Evolutionary conservation across 2,888 invertebrate species (phyloP).

Genomic region (Palloptera scutellata): DNA sequence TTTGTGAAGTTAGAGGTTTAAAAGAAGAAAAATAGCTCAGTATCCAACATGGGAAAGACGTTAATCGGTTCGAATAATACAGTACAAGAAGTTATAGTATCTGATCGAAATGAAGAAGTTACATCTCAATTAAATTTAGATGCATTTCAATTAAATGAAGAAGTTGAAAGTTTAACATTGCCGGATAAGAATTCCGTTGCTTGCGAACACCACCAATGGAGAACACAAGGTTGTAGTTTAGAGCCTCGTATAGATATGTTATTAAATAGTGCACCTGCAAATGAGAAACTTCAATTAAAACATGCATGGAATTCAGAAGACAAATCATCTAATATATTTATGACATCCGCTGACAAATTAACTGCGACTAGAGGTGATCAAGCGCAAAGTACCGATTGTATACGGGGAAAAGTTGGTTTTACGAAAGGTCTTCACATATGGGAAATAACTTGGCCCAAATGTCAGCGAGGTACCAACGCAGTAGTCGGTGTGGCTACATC

Average conservation of each 20-base stretch:
- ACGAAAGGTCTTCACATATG: slow-evolving; percentile 94
- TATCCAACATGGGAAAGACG: too few species aligned
- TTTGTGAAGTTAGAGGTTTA: too few species aligned
- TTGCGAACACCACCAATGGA: slow-evolving; percentile 54
- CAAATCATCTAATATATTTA: slow-evolving; percentile 96
- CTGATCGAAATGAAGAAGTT: too few species aligned
- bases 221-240: slow-evolving; percentile 75
- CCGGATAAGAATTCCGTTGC: slow-evolving; percentile 67
- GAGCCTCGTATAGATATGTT: slow-evolving; percentile 95
- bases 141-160: slow-evolving; percentile 38
- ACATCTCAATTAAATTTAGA: too few species aligned
- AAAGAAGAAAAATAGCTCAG: too few species aligned
- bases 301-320: slow-evolving; percentile 98
- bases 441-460: slow-evolving; percentile 97
- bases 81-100: too few species aligned
- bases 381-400: slow-evolving; percentile 99
- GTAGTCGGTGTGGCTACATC: slow-evolving; percentile 97
- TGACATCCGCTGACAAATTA: slow-evolving; percentile 97
- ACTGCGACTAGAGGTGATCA: slow-evolving; percentile 98
- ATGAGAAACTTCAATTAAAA: slow-evolving; percentile 87
- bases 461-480: slow-evolving; percentile 98
- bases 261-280: slow-evolving; percentile 94
- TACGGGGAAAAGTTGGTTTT: slow-evolving; percentile 94
- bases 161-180: slow-evolving; percentile 67
- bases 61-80: too few species aligned